Conservation (phyloP, 1,140 invertebrate genomes). For the Planococcus citri region DNA sequence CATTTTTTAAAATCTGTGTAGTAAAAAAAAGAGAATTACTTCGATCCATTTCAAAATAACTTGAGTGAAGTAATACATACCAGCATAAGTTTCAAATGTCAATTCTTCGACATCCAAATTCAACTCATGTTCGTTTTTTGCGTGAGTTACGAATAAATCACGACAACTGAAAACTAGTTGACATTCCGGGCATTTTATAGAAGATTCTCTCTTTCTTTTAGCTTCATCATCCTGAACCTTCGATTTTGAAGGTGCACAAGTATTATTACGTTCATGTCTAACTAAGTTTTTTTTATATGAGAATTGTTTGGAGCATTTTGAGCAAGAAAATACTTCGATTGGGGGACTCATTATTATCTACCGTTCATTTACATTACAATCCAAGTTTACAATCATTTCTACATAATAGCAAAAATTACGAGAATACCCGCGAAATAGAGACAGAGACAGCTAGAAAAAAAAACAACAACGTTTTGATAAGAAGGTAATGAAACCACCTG, state of each 20-base stretch:
- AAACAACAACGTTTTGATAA: too few species aligned
- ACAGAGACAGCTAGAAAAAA: too few species aligned
- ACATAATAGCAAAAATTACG: too few species aligned
- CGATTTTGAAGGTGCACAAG: neutral
- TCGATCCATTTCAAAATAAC: too few species aligned
- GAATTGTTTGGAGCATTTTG: neutral
- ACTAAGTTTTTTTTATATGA: neutral
- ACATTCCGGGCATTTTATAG: neutral
- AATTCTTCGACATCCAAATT: neutral
- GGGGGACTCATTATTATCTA: too few species aligned
- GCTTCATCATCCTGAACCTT: neutral
- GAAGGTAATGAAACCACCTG: too few species aligned
- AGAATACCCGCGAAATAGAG: too few species aligned
- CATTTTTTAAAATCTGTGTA: neutral
- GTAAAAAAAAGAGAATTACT: neutral
- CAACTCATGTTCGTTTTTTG: neutral
- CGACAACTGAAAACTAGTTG: neutral
- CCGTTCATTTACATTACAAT: too few species aligned
- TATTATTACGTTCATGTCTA: neutral
- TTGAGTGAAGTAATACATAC: too few species aligned
- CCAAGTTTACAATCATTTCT: too few species aligned
- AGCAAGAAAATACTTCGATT: too few species aligned
- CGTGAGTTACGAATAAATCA: neutral
- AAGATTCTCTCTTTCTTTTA: too few species aligned
- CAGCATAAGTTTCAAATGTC: neutral